Percentiles rank a stretch among this genome's conserved stretches.
Conservation (phyloP, 1,140 invertebrate species). For the Drosophila ogumai region DNA sequence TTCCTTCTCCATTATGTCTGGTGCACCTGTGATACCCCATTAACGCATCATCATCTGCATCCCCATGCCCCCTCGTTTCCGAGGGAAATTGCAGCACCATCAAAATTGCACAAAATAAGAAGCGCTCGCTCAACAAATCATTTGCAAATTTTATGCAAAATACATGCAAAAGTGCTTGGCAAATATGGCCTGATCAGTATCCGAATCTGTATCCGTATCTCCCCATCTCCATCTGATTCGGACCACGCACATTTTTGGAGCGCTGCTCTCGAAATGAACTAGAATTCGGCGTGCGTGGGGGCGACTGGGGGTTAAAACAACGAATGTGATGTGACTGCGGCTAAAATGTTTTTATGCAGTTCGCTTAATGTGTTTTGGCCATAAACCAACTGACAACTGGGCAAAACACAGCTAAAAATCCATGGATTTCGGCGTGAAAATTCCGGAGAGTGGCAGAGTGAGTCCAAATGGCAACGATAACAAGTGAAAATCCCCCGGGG, state of each 20-base stretch:
- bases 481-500: slow-evolving; percentile 25
- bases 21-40: slow-evolving; percentile 21
- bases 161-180: slow-evolving; percentile 78
- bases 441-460: slow-evolving; percentile 23
- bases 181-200: slow-evolving; percentile 63
- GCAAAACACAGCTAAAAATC: slow-evolving; percentile 50
- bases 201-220: slow-evolving; percentile 26
- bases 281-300: slow-evolving; percentile 34
- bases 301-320: slow-evolving; percentile 2
- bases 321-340: slow-evolving; percentile 51
- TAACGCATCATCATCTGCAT: slow-evolving; percentile 4
- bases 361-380: slow-evolving; percentile 83
- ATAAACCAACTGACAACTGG: slow-evolving; percentile 74
- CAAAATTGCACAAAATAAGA: slow-evolving; percentile 79
- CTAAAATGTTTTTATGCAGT: slow-evolving; percentile 82
- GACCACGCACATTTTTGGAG: slow-evolving; percentile 54
- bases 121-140: slow-evolving; percentile 69
- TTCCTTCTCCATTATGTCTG: slow-evolving; percentile 22
- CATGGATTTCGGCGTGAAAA: slow-evolving; percentile 25
- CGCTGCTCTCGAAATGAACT: slow-evolving; percentile 45
- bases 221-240: slow-evolving; percentile 24
- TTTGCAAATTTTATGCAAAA: slow-evolving; percentile 80
- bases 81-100: slow-evolving; percentile 54
- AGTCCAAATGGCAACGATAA: slow-evolving; percentile 37
- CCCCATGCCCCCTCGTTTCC: background rate